Percentiles rank a stretch among this genome's conserved stretches.
phyloP scores from a whole-genome alignment of 1,140 invertebrate genomes.

The Eulimnadia texana region DNA sequence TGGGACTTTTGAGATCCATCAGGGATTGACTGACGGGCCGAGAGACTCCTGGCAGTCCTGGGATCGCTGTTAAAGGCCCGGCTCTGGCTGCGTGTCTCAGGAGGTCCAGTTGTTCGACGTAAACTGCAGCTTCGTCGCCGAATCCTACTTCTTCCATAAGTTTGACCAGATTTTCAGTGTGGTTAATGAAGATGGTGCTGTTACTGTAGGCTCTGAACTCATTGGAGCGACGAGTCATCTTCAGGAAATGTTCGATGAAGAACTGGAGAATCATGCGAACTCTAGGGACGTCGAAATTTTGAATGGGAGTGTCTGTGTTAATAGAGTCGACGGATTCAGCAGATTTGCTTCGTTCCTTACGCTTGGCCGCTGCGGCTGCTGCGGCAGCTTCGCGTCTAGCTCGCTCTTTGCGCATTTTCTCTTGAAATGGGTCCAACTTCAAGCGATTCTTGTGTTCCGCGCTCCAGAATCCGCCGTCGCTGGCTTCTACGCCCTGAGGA shows the following conservation, averaged over 20 bases:
- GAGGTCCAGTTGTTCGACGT: slow-evolving; percentile 11
- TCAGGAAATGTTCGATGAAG: slow-evolving; percentile 50
- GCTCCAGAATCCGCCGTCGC: slow-evolving; percentile 15
- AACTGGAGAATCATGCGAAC: slow-evolving; percentile 35
- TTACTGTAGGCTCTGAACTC: slow-evolving; percentile 39
- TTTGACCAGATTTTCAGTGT: slow-evolving; percentile 45
- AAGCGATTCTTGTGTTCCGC: slow-evolving; percentile 6
- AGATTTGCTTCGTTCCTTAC: slow-evolving; percentile 27
- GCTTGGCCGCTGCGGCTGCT: slow-evolving; percentile 5
- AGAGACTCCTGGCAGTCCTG: slow-evolving; percentile 6
- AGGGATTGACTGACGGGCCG: background rate
- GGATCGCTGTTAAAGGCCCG: background rate
- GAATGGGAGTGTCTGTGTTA: slow-evolving; percentile 4
- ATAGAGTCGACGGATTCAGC: background rate
- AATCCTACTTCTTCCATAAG: slow-evolving; percentile 37
- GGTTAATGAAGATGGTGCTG: slow-evolving; percentile 47
- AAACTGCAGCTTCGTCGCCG: slow-evolving; percentile 6
- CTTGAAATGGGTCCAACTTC: background rate
- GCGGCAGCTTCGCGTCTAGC: slow-evolving; percentile 8
- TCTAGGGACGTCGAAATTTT: slow-evolving; percentile 19
- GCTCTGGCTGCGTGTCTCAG: slow-evolving; percentile 2
- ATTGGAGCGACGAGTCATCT: slow-evolving; percentile 44
- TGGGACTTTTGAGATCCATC: background rate
- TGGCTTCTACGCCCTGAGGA: slow-evolving; percentile 12
- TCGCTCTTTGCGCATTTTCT: slow-evolving; percentile 5